Percentiles rank a stretch among this genome's conserved stretches.
Evolutionary conservation across 2,888 invertebrate species (phyloP).

Genomic region (Drosophila meridiana): DNA sequence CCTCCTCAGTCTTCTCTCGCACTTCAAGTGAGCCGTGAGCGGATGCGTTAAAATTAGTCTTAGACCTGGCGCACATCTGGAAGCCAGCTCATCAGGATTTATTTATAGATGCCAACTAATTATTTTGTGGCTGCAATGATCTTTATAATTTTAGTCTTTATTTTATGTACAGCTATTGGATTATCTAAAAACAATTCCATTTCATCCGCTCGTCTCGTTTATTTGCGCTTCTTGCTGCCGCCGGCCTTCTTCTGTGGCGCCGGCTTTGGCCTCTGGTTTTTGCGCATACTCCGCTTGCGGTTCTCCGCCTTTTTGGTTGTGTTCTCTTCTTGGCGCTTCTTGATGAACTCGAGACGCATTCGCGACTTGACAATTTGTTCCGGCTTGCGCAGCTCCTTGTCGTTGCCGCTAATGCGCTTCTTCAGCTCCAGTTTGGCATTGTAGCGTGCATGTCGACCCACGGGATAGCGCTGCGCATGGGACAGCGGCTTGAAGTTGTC

Average conservation of each 20-base stretch:
- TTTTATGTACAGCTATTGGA: conserved; percentile 4
- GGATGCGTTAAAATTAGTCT: conserved; percentile 9
- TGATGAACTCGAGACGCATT: conserved; percentile 86
- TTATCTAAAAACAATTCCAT: background rate
- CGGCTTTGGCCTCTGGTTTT: conserved; percentile 68
- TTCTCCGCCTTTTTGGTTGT: conserved; percentile 84
- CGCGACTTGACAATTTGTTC: conserved; percentile 92
- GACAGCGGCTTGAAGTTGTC: conserved; percentile 75
- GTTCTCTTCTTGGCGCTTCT: conserved; percentile 87
- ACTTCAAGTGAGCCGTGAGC: conserved; percentile 27
- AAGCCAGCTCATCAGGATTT: background rate
- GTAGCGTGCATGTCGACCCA: conserved; percentile 92
- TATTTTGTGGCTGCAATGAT: background rate
- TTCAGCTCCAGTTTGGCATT: conserved; percentile 90
- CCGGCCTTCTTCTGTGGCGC: conserved; percentile 40
- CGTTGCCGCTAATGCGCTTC: conserved; percentile 84
- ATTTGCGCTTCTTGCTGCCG: conserved; percentile 46
- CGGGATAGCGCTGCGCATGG: conserved; percentile 83
- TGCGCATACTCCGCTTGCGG: conserved; percentile 84
- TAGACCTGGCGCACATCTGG: conserved; percentile 1
- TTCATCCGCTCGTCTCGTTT: background rate
- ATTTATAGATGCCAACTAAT: background rate
- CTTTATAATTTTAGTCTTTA: background rate
- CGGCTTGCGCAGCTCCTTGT: conserved; percentile 89
- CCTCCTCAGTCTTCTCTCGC: background rate